Evolutionary conservation across 2,888 invertebrate genomes (phyloP).

Genomic region (Drosophila buzzatii): DNA sequence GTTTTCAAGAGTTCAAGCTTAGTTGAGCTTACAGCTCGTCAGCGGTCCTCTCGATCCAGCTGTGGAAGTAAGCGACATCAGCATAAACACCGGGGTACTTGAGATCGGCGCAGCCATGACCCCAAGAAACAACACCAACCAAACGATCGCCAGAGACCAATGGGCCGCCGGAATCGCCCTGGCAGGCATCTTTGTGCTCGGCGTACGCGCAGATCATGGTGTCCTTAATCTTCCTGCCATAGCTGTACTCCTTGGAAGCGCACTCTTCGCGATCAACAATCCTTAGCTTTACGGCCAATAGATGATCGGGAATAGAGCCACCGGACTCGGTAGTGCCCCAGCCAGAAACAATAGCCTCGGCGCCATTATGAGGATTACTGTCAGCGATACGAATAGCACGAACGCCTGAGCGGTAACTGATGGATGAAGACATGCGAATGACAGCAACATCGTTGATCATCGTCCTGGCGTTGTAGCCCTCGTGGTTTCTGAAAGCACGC

Average conservation of each 20-base stretch:
- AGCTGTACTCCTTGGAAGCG: slow-evolving; percentile 83
- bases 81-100: slow-evolving; percentile 68
- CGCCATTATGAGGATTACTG: slow-evolving; percentile 71
- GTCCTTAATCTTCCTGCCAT: slow-evolving; percentile 44
- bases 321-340: slow-evolving; percentile 72
- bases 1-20: slow-evolving; percentile 16
- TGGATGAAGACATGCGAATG: slow-evolving; percentile 83
- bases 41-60: slow-evolving; percentile 58
- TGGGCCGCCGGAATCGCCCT: slow-evolving; percentile 81
- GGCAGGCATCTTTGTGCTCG: slow-evolving; percentile 65
- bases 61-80: slow-evolving; percentile 52
- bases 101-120: slow-evolving; percentile 68
- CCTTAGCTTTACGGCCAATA: slow-evolving; percentile 69
- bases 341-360: slow-evolving; percentile 69
- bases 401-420: slow-evolving; percentile 55
- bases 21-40: slow-evolving; percentile 34
- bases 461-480: slow-evolving; percentile 85
- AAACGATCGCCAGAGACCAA: slow-evolving; percentile 51
- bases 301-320: slow-evolving; percentile 80
- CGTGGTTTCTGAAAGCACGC: slow-evolving; percentile 82
- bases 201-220: slow-evolving; percentile 72
- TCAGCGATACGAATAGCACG: slow-evolving; percentile 70
- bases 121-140: slow-evolving; percentile 79
- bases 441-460: slow-evolving; percentile 87
- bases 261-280: slow-evolving; percentile 61